A percentile compares a stretch with the other conserved stretches of the same genome.
Evolutionary conservation across 2,113 vertebrate species (phyloP).

Genomic region (Parotia lawesii): DNA sequence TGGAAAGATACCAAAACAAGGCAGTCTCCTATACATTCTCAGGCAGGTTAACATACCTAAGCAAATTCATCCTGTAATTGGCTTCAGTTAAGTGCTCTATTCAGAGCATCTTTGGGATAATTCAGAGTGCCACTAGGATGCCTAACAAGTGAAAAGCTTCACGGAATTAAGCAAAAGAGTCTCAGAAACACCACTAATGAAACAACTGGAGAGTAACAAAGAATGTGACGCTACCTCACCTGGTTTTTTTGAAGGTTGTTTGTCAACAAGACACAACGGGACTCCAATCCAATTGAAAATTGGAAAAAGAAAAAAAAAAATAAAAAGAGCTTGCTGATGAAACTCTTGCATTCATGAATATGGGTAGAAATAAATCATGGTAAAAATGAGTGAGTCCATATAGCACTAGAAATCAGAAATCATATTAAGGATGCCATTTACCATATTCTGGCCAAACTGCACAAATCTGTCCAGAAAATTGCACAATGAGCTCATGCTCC

Average conservation of each 20-base stretch:
- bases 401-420: constrained; percentile 1
- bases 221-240: neutral
- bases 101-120: neutral
- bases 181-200: neutral
- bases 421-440: neutral
- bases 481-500: constrained; percentile 13
- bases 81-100: constrained; percentile 10
- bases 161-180: neutral
- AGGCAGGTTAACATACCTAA: constrained; percentile 7
- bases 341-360: neutral
- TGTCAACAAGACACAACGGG: neutral
- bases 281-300: neutral
- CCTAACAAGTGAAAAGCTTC: neutral
- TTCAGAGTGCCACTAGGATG: neutral
- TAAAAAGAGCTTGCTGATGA: neutral
- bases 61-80: constrained; percentile 27
- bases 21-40: neutral
- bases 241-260: neutral
- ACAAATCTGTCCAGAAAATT: constrained; percentile 19
- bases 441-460: neutral
- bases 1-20: neutral
- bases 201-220: neutral
- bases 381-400: neutral
- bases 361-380: neutral
- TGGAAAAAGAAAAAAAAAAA: no score